Evolutionary conservation across 2,888 invertebrate species (phyloP).

Genomic region (Tupiocoris notatus): DNA sequence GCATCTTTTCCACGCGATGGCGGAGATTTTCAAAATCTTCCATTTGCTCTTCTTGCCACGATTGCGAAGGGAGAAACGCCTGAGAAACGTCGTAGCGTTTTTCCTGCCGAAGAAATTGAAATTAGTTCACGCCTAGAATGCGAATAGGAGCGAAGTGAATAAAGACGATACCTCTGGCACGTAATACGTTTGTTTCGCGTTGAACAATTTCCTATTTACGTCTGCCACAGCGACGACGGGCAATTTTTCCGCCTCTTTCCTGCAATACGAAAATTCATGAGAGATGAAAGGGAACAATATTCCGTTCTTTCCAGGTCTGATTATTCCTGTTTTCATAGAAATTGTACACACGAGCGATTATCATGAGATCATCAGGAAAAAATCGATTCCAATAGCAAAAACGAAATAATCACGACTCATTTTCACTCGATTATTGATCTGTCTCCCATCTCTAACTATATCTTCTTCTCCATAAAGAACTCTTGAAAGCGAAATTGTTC

Average conservation of each 20-base stretch:
- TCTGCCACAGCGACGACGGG: conserved; percentile 39
- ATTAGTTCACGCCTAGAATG: not conserved
- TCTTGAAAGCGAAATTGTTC: too few species aligned
- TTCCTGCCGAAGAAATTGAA: not conserved
- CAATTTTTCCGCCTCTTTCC: conserved; percentile 32
- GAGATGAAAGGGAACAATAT: too few species aligned
- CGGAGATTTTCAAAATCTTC: conserved; percentile 26
- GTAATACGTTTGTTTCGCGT: conserved; percentile 40
- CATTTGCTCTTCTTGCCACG: conserved; percentile 39
- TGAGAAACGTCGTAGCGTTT: conserved; percentile 3
- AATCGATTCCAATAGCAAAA: too few species aligned
- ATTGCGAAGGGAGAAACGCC: conserved; percentile 39
- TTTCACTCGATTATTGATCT: too few species aligned
- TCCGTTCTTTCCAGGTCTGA: too few species aligned
- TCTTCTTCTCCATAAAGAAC: too few species aligned
- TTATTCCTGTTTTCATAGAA: too few species aligned
- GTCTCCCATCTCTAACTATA: too few species aligned
- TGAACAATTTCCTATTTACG: conserved; percentile 19
- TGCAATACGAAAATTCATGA: conserved; percentile 12
- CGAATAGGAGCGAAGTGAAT: too few species aligned
- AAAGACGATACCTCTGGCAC: conserved; percentile 32
- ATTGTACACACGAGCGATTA: too few species aligned
- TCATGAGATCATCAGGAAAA: too few species aligned
- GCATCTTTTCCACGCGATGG: not conserved
- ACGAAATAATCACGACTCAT: too few species aligned